Evolutionary conservation across 2,113 vertebrate species (phyloP), one percentile per base, ranked within the genome.

Genomic region (rat (Rattus norvegicus)): DNA sequence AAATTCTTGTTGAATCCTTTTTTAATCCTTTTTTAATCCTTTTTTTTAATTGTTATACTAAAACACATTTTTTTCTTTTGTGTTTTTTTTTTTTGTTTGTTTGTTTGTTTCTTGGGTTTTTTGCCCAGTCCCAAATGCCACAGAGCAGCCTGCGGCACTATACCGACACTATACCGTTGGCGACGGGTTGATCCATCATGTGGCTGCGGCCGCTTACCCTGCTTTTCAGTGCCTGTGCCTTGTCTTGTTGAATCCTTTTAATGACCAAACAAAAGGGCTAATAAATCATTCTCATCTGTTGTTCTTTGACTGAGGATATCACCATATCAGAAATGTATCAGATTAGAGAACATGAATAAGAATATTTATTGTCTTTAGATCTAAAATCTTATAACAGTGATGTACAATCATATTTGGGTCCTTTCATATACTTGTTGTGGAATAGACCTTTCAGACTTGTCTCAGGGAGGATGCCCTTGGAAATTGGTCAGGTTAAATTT

Each of bases 351-450:
- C 6, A 94, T 65, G 52, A 95, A 22, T 56, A 87, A 81, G 14
- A 52, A 36, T 92, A 28, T 86, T 93, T 87, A 95, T 81, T 94
- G 63, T 88, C 12, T 88, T 19, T 7, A 91, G 47, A 67, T 93
- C 94, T 94, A 54, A 80, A 95, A 92, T 26, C 39, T 39, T 95
- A 79, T 91, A 70, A 91, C 87, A 93, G 49, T 93, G 65, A 90
- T 91, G 7, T 96, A 63, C 12, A 92, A 79, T 56, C 61, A 2
- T 14, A 88, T 69, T 92, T 72, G 49, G 49, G 94, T 9, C 73
- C 33, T 97, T 97, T 47, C 54, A 11, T 65, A 47, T 73, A 26
- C 11, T 97, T 97, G 10, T 9, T 85, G 54, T 91, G 63, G 30
- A 96, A 69, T 1, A 73, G 30, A 70, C 72, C n/a, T 14, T 85